A percentile compares a stretch with the other conserved stretches of the same genome.
phyloP scores from a whole-genome alignment of 1,140 invertebrate genomes.

The Phthorimaea operculella region DNA sequence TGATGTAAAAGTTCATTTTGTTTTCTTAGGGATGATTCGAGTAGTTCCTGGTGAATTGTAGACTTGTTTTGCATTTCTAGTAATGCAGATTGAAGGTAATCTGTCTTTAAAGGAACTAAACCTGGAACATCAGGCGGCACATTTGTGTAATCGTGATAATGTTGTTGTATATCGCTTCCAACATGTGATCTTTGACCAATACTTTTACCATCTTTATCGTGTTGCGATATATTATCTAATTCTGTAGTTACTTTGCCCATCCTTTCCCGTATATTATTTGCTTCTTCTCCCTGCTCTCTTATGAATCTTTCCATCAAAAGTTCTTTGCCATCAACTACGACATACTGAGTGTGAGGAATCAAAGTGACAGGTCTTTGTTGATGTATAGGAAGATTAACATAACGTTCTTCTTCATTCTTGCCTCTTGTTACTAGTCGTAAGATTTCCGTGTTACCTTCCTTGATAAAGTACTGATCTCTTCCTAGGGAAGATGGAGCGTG shows the following conservation, averaged over 20 bases:
- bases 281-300: constrained; percentile 77
- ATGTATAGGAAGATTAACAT: constrained; percentile 69
- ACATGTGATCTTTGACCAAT: constrained; percentile 31
- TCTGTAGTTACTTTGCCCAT: constrained; percentile 66
- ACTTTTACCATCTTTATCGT: constrained; percentile 42
- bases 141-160: constrained; percentile 49
- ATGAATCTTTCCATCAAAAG: constrained; percentile 84
- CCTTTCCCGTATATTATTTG: constrained; percentile 68
- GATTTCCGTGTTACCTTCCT: constrained; percentile 86
- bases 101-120: constrained; percentile 46
- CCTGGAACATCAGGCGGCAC: constrained; percentile 48
- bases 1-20: constrained; percentile 79
- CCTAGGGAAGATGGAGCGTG: constrained; percentile 51
- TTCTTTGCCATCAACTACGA: constrained; percentile 79
- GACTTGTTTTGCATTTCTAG: constrained; percentile 63
- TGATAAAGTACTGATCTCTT: constrained; percentile 79
- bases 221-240: constrained; percentile 48
- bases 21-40: constrained; percentile 77
- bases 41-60: constrained; percentile 60
- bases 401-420: constrained; percentile 71
- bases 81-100: constrained; percentile 54
- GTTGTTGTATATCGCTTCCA: constrained; percentile 31
- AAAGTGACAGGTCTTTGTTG: constrained; percentile 65
- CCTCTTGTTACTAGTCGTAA: constrained; percentile 81
- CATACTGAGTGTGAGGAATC: constrained; percentile 71